These are phyloP conservation scores for Dolichotis patagonum DNA, from an alignment of 2,113 vertebrate genomes.

Conservation along the genomic window DNA sequence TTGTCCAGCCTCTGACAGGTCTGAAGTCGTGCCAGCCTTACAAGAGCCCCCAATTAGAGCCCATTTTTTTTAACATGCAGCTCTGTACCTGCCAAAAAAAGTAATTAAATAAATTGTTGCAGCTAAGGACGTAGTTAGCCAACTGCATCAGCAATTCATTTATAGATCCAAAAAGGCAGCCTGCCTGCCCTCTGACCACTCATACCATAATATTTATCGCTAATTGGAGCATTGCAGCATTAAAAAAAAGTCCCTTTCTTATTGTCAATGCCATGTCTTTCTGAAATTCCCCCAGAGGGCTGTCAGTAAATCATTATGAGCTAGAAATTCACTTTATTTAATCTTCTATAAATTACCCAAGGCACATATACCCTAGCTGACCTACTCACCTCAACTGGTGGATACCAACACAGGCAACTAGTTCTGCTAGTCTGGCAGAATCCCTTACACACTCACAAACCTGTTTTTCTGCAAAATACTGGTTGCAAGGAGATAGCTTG, in stretches of 20 bases:
- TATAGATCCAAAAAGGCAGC: slow-evolving; percentile 58
- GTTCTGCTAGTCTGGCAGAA: not conserved
- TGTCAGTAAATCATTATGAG: not conserved
- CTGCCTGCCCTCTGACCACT: slow-evolving; percentile 62
- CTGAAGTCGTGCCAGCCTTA: slow-evolving; percentile 38
- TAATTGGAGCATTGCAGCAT: slow-evolving; percentile 23
- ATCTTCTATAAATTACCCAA: not conserved
- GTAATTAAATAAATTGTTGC: slow-evolving; percentile 70
- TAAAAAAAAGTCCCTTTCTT: not conserved
- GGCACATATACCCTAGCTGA: not conserved
- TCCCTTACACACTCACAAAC: not conserved
- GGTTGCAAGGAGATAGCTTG: not conserved
- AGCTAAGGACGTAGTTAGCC: slow-evolving; percentile 19
- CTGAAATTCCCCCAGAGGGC: not conserved
- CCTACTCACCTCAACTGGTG: not conserved
- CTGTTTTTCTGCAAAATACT: not conserved
- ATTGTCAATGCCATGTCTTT: not conserved
- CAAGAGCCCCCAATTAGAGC: slow-evolving; percentile 59
- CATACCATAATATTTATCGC: slow-evolving; percentile 35
- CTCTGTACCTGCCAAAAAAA: slow-evolving; percentile 58
- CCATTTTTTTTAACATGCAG: slow-evolving; percentile 55
- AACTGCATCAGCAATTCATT: slow-evolving; percentile 59
- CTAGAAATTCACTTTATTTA: not conserved
- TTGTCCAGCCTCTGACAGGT: slow-evolving; percentile 21
- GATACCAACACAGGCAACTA: not conserved